Base-by-base conservation (phyloP, 2,888 invertebrate genomes). In the Megaustenia siamemsis region DNA sequence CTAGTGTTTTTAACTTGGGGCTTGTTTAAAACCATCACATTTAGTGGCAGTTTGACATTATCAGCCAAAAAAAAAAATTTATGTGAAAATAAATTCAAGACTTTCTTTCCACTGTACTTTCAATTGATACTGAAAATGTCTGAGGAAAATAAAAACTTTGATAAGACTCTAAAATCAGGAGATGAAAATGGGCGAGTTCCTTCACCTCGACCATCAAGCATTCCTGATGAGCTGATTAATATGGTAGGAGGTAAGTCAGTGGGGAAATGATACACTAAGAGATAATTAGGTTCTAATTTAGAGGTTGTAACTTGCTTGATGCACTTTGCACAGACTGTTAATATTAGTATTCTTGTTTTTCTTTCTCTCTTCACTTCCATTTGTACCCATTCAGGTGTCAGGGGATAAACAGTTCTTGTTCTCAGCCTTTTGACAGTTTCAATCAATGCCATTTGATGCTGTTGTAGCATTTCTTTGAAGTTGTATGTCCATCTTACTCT, bases 191-290 rank as follows among this genome's bases (percentile, higher is more conserved):
- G 53, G 24, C 35, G 49, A 35, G 40, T 12, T 43, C 66, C 69
- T 5, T 85, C 85, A 18, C 85, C 85, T 24, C 43, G 76, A 76
- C 45, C 56, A 32, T 40, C 73, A 24, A 45, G 43, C 32, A 85
- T 85, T 68, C 85, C 85, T 53, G 85, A 85, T 56, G 85, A 85
- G 43, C 43, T 85, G 28, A 56, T 85, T 21, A 85, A 85, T 28
- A 81, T 81, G 80, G 85, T 85, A 40, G 85, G 81, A 81, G 85
- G 85, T 85, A 81, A 81, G 56, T 5, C 28, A 28, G 35, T 24
- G 15, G 35, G 32, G 21, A 5, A n/a, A n/a, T n/a, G n/a, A n/a
- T n/a, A n/a, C n/a, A n/a, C n/a, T n/a, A n/a, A n/a, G n/a, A n/a
- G n/a, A n/a, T n/a, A n/a, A n/a, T n/a, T n/a, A n/a, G n/a, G n/a